Base-by-base conservation (phyloP, 1,140 invertebrate species). In the Phenacoccus solenopsis region DNA sequence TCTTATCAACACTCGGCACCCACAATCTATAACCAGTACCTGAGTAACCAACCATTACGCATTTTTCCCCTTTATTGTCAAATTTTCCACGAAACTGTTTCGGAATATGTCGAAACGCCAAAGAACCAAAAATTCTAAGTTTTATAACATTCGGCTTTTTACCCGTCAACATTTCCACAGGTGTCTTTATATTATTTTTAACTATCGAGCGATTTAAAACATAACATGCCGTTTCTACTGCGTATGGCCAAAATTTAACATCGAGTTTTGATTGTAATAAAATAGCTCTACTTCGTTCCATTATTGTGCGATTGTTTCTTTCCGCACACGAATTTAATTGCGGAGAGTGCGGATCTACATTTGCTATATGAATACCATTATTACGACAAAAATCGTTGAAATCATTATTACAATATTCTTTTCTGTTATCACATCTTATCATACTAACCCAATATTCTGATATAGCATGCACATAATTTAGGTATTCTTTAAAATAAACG, bases 281-380 rank as follows among this genome's bases (percentile, higher is more conserved):
- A 73, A 79, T 72, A n/a, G 75, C 59, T 67, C 76, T 70, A 3
- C 75, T 77, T 67, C 70, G 71, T n/a, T 77, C 73, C 1, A 72
- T 20, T 4, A 79, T 28, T 0, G 73, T 77, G 24, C 77, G n/a
- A 68, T 79, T 79, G 12, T 74, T 49, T 67, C 79, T 69, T 72
- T 80, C 79, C 16, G 75, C 72, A 20, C 73, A 70, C 12, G 76
- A 78, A 74, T 80, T 80, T 67, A 73, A 72, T 59, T 77, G 59
- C 38, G 78, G 76, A 16, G 74, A 71, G 61, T 78, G 76, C 10
- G 72, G 71, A n/a, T 72, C 70, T 12, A 75, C 76, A 12, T 38
- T 71, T 38, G 78, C 71, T 67, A 76, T 72, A 25, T 70, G 67
- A 21, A 77, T 77, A 28, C 76, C 75, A 69, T 76, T 75, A 30